Evolutionary conservation across 2,888 invertebrate genomes (phyloP).

Genomic region (Aleiodes alternator): DNA sequence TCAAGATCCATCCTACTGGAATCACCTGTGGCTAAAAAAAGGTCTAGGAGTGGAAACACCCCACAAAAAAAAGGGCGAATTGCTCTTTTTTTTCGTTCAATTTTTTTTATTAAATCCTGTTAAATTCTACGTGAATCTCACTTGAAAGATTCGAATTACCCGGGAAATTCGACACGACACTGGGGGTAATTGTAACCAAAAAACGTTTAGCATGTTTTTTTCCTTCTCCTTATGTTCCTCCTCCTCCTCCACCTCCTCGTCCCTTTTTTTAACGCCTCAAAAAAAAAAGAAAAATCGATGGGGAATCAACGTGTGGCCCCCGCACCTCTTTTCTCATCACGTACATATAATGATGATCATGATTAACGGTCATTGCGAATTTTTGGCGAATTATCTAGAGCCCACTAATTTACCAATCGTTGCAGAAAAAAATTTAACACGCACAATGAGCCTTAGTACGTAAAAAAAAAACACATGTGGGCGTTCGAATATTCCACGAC

Average conservation of each 20-base stretch:
- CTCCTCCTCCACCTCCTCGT: neutral
- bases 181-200: conserved; percentile 38
- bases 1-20: conserved; percentile 15
- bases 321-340: conserved; percentile 25
- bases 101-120: conserved; percentile 5
- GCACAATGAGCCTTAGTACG: conserved; percentile 24
- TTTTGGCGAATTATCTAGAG: conserved; percentile 22
- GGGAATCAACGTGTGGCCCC: conserved; percentile 3
- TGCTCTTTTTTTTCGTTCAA: neutral
- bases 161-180: conserved; percentile 31
- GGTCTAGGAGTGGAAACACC: neutral
- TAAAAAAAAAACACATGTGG: conserved; percentile 29
- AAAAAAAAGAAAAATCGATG: neutral
- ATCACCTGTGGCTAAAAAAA: conserved; percentile 11
- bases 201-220: conserved; percentile 11
- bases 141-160: conserved; percentile 38
- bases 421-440: conserved; percentile 36
- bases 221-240: neutral
- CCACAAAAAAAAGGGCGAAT: too few relatives aligned
- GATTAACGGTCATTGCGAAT: conserved; percentile 46
- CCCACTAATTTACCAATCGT: conserved; percentile 47
- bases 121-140: conserved; percentile 21
- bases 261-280: conserved; percentile 38
- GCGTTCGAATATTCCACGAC: conserved; percentile 35
- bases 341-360: conserved; percentile 43